These are phyloP conservation scores for Callopanchax toddi DNA, from an alignment of 2,113 vertebrate species.

Conservation along the genomic window DNA sequence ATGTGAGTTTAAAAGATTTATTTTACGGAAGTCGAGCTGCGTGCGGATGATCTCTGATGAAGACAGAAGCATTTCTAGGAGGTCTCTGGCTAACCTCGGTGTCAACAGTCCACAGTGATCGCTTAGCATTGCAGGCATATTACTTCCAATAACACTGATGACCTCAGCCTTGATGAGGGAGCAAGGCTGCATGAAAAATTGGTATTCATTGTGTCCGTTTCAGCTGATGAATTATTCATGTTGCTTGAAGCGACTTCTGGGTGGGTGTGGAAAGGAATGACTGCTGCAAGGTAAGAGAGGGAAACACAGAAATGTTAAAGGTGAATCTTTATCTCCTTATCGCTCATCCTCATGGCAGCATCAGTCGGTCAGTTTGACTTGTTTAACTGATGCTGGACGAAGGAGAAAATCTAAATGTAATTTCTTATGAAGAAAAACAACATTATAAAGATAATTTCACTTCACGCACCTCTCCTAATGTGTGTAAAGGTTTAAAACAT, in stretches of 20 bases:
- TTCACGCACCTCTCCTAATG: not conserved
- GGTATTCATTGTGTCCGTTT: conserved; percentile 79
- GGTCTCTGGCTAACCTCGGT: conserved; percentile 44
- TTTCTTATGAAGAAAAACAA: not conserved
- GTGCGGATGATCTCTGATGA: conserved; percentile 7
- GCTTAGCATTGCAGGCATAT: conserved; percentile 70
- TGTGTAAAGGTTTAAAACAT: not conserved
- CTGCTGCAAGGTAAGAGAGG: conserved; percentile 43
- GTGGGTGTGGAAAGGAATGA: conserved; percentile 44
- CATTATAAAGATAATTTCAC: not conserved
- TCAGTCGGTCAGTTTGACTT: too few relatives aligned
- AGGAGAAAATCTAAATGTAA: not conserved
- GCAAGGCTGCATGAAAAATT: conserved; percentile 75
- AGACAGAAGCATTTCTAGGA: conserved; percentile 18
- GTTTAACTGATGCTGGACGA: conserved; percentile 6
- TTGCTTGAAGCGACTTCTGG: conserved; percentile 68
- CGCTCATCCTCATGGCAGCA: conserved; percentile 13
- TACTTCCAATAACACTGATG: conserved; percentile 70
- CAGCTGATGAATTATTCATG: conserved; percentile 83
- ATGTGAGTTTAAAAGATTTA: conserved; percentile 1
- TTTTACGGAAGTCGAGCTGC: not conserved
- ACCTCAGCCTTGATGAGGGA: conserved; percentile 76
- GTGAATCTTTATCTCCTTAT: conserved; percentile 31
- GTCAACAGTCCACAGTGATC: conserved; percentile 54
- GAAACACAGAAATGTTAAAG: conserved; percentile 57